Percentiles rank a stretch among this genome's conserved stretches.
Conservation (phyloP, 2,113 vertebrate genomes). For the Corapipo altera region DNA sequence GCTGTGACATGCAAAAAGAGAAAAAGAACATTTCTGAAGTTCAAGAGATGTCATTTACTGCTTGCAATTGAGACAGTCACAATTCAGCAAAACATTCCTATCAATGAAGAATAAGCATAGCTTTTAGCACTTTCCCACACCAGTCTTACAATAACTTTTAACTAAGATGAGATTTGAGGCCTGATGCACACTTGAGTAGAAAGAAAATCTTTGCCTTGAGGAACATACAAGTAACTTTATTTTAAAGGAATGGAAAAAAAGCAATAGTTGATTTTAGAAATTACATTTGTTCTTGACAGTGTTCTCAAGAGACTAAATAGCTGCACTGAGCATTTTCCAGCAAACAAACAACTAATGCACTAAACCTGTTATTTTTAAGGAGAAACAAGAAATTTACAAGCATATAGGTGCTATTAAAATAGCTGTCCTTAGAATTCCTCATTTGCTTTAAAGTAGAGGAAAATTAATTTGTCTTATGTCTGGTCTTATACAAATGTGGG, state of each 20-base stretch:
- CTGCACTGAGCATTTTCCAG: not conserved
- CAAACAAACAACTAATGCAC: not conserved
- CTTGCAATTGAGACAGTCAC: not conserved
- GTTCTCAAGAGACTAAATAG: not conserved
- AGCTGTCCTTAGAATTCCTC: constrained; percentile 24
- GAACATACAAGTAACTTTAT: not conserved
- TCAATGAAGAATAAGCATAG: not conserved
- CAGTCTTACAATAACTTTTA: not conserved
- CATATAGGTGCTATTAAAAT: not conserved
- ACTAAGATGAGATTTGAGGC: not conserved
- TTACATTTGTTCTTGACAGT: not conserved
- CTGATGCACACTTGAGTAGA: not conserved
- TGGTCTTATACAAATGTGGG: constrained; percentile 2
- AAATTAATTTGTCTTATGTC: constrained; percentile 31
- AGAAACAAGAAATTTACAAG: not conserved
- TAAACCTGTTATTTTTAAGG: not conserved
- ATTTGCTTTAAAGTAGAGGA: not conserved
- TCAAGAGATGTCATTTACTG: not conserved
- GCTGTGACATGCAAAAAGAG: not conserved
- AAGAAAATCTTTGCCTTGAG: not conserved
- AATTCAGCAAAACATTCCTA: not conserved
- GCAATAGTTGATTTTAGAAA: not conserved
- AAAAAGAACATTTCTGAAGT: not conserved
- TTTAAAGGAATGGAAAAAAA: not conserved
- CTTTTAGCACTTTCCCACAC: not conserved